phyloP scores from a whole-genome alignment of 2,113 vertebrate species.

The Clarias magur region DNA sequence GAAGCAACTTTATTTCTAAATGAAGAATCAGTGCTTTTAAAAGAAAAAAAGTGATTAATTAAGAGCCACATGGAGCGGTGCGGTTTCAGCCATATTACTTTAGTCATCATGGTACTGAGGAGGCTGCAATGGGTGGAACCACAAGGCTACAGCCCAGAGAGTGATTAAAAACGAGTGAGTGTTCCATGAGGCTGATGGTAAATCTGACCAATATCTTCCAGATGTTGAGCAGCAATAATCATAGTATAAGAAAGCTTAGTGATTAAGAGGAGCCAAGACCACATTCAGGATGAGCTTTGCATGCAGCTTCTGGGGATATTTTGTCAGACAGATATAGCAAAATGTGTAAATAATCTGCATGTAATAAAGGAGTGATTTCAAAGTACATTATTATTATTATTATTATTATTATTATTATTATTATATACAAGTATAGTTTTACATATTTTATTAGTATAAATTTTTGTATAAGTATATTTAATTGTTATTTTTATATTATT shows the following conservation, averaged over 20 bases:
- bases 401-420: not conserved
- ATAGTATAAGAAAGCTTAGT: slow-evolving; percentile 21
- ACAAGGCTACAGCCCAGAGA: slow-evolving; percentile 14
- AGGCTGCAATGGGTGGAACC: slow-evolving; percentile 38
- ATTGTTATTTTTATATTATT: not conserved
- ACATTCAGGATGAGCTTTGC: not conserved
- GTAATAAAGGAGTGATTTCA: not conserved
- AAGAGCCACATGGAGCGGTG: slow-evolving; percentile 32
- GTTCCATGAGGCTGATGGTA: slow-evolving; percentile 38
- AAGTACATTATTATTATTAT: not conserved
- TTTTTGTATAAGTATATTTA: not conserved
- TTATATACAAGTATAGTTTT: not conserved
- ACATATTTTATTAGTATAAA: not conserved
- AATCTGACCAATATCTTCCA: slow-evolving; percentile 58
- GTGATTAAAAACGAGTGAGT: slow-evolving; percentile 39
- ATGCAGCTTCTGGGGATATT: not conserved
- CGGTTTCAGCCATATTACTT: slow-evolving; percentile 38
- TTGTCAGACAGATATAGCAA: not conserved
- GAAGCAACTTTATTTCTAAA: slow-evolving; percentile 33
- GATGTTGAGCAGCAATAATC: slow-evolving; percentile 54
- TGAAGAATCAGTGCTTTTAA: slow-evolving; percentile 6
- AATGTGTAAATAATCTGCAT: not conserved
- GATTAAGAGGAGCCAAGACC: slow-evolving; percentile 25
- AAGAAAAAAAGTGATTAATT: slow-evolving; percentile 36
- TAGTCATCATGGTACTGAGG: slow-evolving; percentile 25